These are phyloP conservation scores for Malurus leucopterus DNA, from an alignment of 2,797 vertebrate species.

Conservation along the genomic window DNA sequence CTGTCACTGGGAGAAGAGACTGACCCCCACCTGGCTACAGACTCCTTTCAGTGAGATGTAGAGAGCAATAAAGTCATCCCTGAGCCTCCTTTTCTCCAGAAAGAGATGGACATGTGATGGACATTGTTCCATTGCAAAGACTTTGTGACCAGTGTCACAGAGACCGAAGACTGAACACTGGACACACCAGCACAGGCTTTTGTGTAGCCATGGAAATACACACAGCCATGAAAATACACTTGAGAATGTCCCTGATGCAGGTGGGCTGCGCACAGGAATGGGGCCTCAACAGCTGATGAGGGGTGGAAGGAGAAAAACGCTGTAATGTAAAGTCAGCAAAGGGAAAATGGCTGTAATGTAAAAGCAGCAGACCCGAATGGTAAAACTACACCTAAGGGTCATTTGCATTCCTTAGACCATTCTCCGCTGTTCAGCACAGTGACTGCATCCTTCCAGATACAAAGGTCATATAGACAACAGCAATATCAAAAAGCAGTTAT, in stretches of 20 bases:
- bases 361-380: neutral
- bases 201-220: no score
- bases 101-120: rapidly evolving
- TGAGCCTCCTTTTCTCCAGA: neutral
- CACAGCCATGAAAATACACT: neutral
- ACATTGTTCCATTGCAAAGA: rapidly evolving
- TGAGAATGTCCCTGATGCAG: rapidly evolving
- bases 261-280: rapidly evolving
- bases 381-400: neutral
- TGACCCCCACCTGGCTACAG: rapidly evolving
- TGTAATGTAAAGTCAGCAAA: neutral
- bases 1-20: neutral
- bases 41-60: neutral
- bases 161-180: rapidly evolving
- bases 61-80: no score
- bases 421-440: neutral
- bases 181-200: rapidly evolving
- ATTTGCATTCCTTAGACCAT: neutral
- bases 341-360: neutral
- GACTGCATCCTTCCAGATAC: neutral
- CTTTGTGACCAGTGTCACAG: rapidly evolving
- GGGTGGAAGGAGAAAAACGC: neutral
- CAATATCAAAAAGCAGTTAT: neutral
- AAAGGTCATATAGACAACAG: neutral
- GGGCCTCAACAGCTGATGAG: neutral